These are phyloP conservation scores for Glyptemys insculpta DNA, from an alignment of 2,797 vertebrate species.

Conservation along the genomic window DNA sequence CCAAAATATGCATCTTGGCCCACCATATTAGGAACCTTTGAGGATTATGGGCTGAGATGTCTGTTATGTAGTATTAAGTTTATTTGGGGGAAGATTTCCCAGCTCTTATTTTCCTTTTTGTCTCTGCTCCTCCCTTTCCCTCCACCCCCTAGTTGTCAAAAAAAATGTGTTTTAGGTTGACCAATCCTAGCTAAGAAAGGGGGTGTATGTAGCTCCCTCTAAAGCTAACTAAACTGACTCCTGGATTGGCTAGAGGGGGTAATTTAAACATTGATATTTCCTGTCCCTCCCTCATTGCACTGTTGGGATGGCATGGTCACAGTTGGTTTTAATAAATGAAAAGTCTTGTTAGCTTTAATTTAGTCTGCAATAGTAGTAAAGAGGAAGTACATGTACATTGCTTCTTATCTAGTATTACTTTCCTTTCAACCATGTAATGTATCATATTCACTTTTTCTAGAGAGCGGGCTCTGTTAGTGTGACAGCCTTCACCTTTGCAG, in stretches of 20 bases:
- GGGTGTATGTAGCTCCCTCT: neutral
- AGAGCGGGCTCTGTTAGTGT: neutral
- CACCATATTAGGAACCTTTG: neutral
- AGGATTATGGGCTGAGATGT: neutral
- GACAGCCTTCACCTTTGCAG: neutral
- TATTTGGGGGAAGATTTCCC: neutral
- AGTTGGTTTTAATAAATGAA: neutral
- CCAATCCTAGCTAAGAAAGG: neutral
- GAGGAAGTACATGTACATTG: neutral
- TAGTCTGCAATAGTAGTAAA: neutral
- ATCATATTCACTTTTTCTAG: neutral
- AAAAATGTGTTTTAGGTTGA: neutral
- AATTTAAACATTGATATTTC: neutral
- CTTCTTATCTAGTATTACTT: neutral
- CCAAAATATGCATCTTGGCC: neutral
- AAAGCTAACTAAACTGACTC: neutral
- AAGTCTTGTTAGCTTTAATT: neutral
- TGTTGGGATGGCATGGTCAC: neutral
- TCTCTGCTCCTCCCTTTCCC: neutral
- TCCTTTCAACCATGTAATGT: neutral
- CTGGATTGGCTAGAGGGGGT: neutral
- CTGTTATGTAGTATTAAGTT: neutral
- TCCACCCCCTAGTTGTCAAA: neutral
- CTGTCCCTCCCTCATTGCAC: neutral
- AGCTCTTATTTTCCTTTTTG: neutral